Evolutionary conservation across 2,888 invertebrate species (phyloP).

Genomic region (Eugnorisma glareosa): DNA sequence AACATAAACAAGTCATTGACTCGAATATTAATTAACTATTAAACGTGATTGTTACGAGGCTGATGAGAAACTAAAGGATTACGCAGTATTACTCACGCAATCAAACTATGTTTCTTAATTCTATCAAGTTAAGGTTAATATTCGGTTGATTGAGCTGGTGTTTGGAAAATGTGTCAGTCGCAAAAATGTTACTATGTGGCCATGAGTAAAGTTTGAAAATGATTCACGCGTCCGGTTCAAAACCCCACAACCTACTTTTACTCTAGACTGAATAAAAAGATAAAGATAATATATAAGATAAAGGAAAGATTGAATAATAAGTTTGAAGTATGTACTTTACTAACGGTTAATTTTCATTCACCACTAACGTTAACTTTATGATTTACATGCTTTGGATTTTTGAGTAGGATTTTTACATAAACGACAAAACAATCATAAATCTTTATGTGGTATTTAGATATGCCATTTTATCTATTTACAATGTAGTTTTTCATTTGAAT

Average conservation of each 20-base stretch:
- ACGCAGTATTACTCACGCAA: conserved; percentile 29
- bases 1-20: conserved; percentile 31
- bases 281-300: too few relatives aligned
- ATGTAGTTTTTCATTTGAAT: neutral
- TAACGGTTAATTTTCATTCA: conserved; percentile 17
- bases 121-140: conserved; percentile 1
- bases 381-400: neutral
- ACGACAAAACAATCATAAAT: neutral
- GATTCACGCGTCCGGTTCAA: conserved; percentile 56
- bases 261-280: conserved; percentile 5
- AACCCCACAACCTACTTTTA: conserved; percentile 57
- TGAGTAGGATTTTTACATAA: neutral
- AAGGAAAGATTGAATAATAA: conserved; percentile 18
- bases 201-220: conserved; percentile 41
- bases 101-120: conserved; percentile 15
- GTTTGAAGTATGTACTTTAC: neutral
- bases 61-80: conserved; percentile 52
- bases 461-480: neutral
- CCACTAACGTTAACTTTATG: neutral
- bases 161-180: conserved; percentile 36
- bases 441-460: neutral
- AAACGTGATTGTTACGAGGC: conserved; percentile 53
- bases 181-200: conserved; percentile 33
- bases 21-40: conserved; percentile 45
- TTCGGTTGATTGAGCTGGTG: conserved; percentile 16